A percentile compares a stretch with the other conserved stretches of the same genome.
phyloP scores from a whole-genome alignment of 2,113 vertebrate species.

The Mystacornis crossleyi region DNA sequence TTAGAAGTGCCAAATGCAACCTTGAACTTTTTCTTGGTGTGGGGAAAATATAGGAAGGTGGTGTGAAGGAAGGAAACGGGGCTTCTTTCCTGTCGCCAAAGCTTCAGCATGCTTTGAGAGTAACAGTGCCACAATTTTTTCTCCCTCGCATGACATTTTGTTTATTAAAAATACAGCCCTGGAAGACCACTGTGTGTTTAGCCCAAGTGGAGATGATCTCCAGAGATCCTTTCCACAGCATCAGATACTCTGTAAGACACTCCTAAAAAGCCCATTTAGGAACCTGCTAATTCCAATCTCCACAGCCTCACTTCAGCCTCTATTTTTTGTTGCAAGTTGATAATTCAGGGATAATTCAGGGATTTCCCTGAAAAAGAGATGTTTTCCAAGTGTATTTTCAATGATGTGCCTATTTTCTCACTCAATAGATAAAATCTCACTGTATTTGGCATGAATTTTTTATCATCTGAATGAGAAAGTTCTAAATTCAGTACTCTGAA shows the following conservation, averaged over 20 bases:
- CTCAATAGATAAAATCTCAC: not conserved
- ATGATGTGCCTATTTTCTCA: not conserved
- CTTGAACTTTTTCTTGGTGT: not conserved
- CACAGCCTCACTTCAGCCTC: not conserved
- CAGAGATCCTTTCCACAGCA: not conserved
- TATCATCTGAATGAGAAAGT: not conserved
- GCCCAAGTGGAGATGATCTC: not conserved
- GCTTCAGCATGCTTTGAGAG: constrained; percentile 5
- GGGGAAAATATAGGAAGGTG: not conserved
- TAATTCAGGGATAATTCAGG: not conserved
- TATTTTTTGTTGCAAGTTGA: not conserved
- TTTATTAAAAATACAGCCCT: constrained; percentile 53
- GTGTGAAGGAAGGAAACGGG: not conserved
- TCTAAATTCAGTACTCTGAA: not conserved
- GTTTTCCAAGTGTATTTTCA: not conserved
- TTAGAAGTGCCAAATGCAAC: not conserved
- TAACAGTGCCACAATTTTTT: constrained; percentile 19
- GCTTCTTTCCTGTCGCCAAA: not conserved
- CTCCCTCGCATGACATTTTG: constrained; percentile 43
- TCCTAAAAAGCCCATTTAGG: not conserved
- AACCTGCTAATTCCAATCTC: not conserved
- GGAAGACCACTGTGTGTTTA: constrained; percentile 60
- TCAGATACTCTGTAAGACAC: not conserved
- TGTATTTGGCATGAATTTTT: not conserved
- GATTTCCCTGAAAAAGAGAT: not conserved